phyloP scores from a whole-genome alignment of 1,140 invertebrate genomes.

The Nebria ingens region DNA sequence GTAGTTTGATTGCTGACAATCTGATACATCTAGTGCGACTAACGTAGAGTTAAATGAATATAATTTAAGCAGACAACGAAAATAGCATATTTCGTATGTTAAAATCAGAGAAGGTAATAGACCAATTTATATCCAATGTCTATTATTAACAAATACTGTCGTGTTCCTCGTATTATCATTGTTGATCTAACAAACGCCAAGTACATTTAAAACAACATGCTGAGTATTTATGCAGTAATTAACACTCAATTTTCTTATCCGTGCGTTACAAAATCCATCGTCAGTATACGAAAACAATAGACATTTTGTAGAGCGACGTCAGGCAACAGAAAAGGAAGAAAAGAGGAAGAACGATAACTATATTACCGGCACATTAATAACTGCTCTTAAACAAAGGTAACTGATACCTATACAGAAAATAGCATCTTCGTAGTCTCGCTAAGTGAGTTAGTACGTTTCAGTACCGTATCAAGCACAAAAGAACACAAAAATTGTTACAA shows the following conservation, averaged over 20 bases:
- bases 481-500: too few relatives aligned
- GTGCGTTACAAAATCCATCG: too few relatives aligned
- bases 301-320: neutral
- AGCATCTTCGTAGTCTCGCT: neutral
- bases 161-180: too few relatives aligned
- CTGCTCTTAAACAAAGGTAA: constrained; percentile 8
- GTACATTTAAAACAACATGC: neutral
- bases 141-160: too few relatives aligned
- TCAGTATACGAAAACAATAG: neutral
- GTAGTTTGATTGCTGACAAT: too few relatives aligned
- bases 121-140: too few relatives aligned
- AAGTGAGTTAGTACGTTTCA: neutral
- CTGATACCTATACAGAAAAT: constrained; percentile 5
- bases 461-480: neutral
- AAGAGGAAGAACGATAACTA: neutral
- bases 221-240: neutral
- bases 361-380: constrained; percentile 8
- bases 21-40: too few relatives aligned
- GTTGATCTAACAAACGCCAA: too few relatives aligned
- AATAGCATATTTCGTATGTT: too few relatives aligned
- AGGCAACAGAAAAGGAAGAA: neutral
- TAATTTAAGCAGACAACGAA: too few relatives aligned
- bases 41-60: too few relatives aligned
- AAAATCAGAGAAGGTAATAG: too few relatives aligned
- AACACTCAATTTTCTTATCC: neutral